Evolutionary conservation across 1,140 invertebrate species (phyloP), one percentile per base, ranked within the genome.

Genomic region (Physella acuta): DNA sequence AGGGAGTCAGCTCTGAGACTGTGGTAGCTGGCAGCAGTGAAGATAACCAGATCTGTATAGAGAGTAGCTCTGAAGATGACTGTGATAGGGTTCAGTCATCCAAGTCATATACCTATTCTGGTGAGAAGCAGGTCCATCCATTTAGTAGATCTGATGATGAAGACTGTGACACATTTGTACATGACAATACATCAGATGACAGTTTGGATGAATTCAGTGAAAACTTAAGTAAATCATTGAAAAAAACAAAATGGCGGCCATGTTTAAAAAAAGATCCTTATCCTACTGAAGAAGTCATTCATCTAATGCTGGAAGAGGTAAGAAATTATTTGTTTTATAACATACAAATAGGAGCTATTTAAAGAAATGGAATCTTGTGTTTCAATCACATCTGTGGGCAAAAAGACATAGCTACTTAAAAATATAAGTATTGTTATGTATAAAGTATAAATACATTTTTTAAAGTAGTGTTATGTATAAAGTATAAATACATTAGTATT

Each of bases 221-320:
- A 64, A 2, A 71, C 37, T 36, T 70, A 61, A 60, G 28, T 2
- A 39, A 37, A 55, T 33, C 20, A 17, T n/a, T n/a, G n/a, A 34
- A 24, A 59, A 49, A 65, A 51, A 36, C 17, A 24, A n/a, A 53
- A 59, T 81, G 80, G 80, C 53, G 49, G 49, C 75, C 77, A 28
- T 73, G 74, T 14, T 14, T 74, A 28, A 82, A 80, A 61, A 71
- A 63, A 64, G 78, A 82, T 65, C 71, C 72, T 49, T 80, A 74
- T 58, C 71, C 60, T 16, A 49, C 76, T 26, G 68, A 73, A 37
- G 80, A 82, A 70, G 71, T 68, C n/a, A 65, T 80, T 3, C 69
- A 78, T 60, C 70, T 82, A 2, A 78, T 68, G 28, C 67, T 77
- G 39, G 79, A 80, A 68, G 80, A 82, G 76, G 80, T 82, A 71